Conservation (phyloP, 2,113 vertebrate genomes). For the Clarias macrocephalus region DNA sequence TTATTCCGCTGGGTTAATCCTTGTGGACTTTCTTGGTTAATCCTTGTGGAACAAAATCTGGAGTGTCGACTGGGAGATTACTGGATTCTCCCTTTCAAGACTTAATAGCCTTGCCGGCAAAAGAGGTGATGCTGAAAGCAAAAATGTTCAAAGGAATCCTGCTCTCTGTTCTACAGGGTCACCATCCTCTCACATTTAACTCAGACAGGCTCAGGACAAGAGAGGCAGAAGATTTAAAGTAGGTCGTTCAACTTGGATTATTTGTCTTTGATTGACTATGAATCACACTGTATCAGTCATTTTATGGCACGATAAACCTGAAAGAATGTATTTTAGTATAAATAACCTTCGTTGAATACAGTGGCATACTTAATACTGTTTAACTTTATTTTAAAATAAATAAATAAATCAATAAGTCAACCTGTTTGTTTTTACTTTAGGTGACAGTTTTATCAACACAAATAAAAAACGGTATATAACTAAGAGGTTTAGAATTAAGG, state of each 20-base stretch:
- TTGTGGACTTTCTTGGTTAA: slow-evolving; percentile 31
- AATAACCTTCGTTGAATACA: not conserved
- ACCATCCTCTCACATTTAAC: not conserved
- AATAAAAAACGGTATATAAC: not conserved
- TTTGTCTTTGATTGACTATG: not conserved
- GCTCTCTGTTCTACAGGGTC: not conserved
- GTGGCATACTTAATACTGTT: not conserved
- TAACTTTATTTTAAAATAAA: not conserved
- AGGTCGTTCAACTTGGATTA: not conserved
- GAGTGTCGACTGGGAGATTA: not conserved
- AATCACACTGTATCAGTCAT: not conserved
- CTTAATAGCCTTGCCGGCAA: not conserved
- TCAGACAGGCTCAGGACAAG: not conserved
- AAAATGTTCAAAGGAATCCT: not conserved
- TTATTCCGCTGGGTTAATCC: slow-evolving; percentile 54
- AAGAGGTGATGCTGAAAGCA: not conserved
- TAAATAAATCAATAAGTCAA: not conserved
- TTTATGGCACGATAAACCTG: too few relatives aligned
- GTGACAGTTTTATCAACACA: not conserved
- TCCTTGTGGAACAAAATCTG: slow-evolving; percentile 9
- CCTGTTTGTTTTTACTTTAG: not conserved
- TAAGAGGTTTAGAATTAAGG: not conserved
- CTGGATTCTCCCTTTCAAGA: not conserved
- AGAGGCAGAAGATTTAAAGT: not conserved
- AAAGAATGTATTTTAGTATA: not conserved